A percentile compares a stretch with the other conserved stretches of the same genome.
These are phyloP conservation scores for Agonopterix heracliana DNA, from an alignment of 2,888 invertebrate species.

Conservation along the genomic window DNA sequence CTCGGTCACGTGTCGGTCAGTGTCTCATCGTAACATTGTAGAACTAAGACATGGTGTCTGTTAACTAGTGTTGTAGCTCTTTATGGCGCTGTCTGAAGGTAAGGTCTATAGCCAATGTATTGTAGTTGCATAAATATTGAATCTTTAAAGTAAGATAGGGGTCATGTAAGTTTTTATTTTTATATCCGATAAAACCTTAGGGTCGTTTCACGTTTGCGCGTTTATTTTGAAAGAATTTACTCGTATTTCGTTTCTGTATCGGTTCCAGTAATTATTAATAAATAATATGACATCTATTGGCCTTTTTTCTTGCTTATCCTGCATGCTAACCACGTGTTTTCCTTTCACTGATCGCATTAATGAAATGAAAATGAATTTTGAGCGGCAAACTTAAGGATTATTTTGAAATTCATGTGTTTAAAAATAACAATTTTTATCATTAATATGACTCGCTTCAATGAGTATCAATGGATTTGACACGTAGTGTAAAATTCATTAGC, in stretches of 20 bases:
- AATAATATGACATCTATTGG: constrained; percentile 64
- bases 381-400: not conserved
- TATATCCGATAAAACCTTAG: constrained; percentile 53
- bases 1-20: not conserved
- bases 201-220: constrained; percentile 40
- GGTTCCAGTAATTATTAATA: constrained; percentile 64
- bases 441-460: not conserved
- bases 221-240: constrained; percentile 35
- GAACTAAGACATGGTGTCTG: not conserved
- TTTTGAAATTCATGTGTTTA: not conserved
- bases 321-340: constrained; percentile 46
- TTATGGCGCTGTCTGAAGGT: constrained; percentile 12
- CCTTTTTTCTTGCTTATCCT: constrained; percentile 71
- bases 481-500: not conserved
- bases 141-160: constrained; percentile 15
- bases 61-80: not conserved
- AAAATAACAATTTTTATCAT: not conserved
- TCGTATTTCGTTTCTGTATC: constrained; percentile 28
- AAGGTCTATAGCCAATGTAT: constrained; percentile 22
- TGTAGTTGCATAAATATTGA: constrained; percentile 20
- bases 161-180: constrained; percentile 65
- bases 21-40: not conserved
- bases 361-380: constrained; percentile 3
- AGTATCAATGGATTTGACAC: constrained; percentile 2
- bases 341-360: constrained; percentile 2